Conservation (phyloP, 1,140 invertebrate species). For the Centruroides sculpturatus region DNA sequence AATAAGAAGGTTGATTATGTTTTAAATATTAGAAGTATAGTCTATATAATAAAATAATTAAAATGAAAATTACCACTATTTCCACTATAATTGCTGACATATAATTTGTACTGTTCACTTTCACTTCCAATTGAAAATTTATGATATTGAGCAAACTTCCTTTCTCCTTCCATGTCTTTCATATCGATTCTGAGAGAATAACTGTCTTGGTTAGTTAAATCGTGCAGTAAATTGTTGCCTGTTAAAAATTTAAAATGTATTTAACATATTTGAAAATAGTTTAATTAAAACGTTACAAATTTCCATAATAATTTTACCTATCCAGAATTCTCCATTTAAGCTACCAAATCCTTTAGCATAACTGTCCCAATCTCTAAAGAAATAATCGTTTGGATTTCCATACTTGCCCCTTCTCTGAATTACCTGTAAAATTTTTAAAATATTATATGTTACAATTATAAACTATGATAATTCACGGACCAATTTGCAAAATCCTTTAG, state of each 20-base stretch:
- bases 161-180: constrained; percentile 38
- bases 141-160: constrained; percentile 41
- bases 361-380: constrained; percentile 32
- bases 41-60: too few relatives aligned
- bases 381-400: constrained; percentile 17
- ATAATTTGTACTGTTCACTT: constrained; percentile 45
- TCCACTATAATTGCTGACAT: constrained; percentile 39
- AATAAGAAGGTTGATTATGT: neutral
- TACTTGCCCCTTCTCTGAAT: constrained; percentile 9
- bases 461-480: too few relatives aligned
- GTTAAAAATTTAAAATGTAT: neutral
- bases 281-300: too few relatives aligned
- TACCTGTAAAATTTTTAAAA: constrained; percentile 1
- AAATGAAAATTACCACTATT: constrained; percentile 38
- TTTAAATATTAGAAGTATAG: too few relatives aligned
- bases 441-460: too few relatives aligned
- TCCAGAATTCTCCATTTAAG: constrained; percentile 31
- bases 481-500: too few relatives aligned
- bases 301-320: constrained; percentile 12
- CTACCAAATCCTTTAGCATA: constrained; percentile 35
- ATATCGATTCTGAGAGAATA: constrained; percentile 46
- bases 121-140: constrained; percentile 48
- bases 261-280: too few relatives aligned
- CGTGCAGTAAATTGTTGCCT: constrained; percentile 34
- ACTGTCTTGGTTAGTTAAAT: constrained; percentile 28